phyloP scores from a whole-genome alignment of 2,113 vertebrate species.

The Aegotheles bennettii region DNA sequence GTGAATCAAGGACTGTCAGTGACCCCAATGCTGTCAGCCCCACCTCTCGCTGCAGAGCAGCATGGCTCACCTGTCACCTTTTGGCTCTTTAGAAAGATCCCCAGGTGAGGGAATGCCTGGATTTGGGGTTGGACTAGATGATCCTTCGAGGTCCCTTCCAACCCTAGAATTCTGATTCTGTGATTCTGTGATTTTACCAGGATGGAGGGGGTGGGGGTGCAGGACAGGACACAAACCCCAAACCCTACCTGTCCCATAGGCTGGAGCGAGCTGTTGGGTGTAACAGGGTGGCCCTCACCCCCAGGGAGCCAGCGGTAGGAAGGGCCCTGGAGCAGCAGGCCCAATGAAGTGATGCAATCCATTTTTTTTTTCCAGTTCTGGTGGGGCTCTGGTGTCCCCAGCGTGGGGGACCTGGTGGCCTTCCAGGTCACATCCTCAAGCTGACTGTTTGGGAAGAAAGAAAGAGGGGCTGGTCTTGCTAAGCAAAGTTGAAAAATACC shows the following conservation, averaged over 20 bases:
- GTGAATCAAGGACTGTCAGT: rapidly evolving
- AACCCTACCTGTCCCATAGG: too few relatives aligned
- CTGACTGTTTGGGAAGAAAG: neutral
- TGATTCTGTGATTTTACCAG: too few relatives aligned
- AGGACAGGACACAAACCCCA: too few relatives aligned
- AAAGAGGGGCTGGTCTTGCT: neutral
- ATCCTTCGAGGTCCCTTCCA: too few relatives aligned
- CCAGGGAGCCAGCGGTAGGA: rapidly evolving
- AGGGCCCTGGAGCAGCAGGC: neutral
- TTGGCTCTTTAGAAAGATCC: neutral
- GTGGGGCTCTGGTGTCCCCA: neutral
- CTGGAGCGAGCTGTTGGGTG: rapidly evolving
- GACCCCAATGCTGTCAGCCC: too few relatives aligned
- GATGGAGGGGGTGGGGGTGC: too few relatives aligned
- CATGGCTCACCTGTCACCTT: neutral
- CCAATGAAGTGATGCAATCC: neutral
- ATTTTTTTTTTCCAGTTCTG: neutral
- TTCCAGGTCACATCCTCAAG: rapidly evolving
- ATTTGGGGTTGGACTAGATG: too few relatives aligned
- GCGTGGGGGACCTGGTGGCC: rapidly evolving
- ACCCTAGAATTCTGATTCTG: too few relatives aligned
- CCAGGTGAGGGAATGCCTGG: neutral
- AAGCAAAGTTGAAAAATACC: neutral
- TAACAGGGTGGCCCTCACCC: rapidly evolving
- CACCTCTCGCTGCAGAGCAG: neutral